Conservation (phyloP, 2,888 invertebrate genomes). For the Frankliniella intonsa region DNA sequence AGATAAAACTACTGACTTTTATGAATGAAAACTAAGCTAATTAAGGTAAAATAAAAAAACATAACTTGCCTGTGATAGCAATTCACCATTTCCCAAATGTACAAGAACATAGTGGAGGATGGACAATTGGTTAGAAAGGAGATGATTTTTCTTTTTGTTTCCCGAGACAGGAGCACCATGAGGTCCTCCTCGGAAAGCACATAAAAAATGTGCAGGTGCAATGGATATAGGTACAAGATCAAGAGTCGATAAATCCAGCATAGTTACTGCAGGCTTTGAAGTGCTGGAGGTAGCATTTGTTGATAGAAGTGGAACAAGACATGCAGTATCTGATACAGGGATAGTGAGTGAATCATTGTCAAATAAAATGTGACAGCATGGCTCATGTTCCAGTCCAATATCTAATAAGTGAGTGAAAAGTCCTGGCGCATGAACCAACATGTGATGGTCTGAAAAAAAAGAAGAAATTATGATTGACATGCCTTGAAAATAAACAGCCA, state of each 20-base stretch:
- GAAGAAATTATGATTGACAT: constrained; percentile 29
- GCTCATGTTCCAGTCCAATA: constrained; percentile 77
- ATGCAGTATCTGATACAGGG: constrained; percentile 13
- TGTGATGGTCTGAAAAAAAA: constrained; percentile 61
- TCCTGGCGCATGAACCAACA: constrained; percentile 77
- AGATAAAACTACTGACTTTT: neutral
- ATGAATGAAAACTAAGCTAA: constrained; percentile 13
- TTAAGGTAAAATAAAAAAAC: constrained; percentile 8
- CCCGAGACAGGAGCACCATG: constrained; percentile 27
- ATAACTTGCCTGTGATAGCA: constrained; percentile 61
- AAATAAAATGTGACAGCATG: constrained; percentile 69
- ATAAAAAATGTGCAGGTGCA: constrained; percentile 57
- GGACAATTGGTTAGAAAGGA: constrained; percentile 61
- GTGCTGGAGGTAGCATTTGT: neutral
- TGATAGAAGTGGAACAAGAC: neutral
- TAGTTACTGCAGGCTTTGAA: constrained; percentile 38
- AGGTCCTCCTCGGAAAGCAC: constrained; percentile 34
- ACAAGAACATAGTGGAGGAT: constrained; percentile 78
- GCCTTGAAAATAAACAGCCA: neutral
- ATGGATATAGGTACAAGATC: constrained; percentile 58
- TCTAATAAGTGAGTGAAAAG: constrained; percentile 81
- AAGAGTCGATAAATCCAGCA: constrained; percentile 65
- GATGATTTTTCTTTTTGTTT: constrained; percentile 32
- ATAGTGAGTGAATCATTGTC: constrained; percentile 31
- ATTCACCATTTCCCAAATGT: constrained; percentile 69